Conservation (phyloP, 2,113 vertebrate species). For the Megaceryle torquata region DNA sequence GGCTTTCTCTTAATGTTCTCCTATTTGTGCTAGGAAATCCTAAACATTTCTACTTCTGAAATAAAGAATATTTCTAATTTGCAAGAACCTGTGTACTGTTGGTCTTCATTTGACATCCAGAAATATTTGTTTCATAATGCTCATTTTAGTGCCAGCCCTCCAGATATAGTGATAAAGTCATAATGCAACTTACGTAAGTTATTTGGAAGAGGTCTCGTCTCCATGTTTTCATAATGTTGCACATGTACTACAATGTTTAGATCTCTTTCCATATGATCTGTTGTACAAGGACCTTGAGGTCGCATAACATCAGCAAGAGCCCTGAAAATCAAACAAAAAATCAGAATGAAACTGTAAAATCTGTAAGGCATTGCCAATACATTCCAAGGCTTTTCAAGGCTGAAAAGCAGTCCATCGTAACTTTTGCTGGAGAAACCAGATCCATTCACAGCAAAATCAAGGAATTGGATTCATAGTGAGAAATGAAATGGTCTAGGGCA, state of each 20-base stretch:
- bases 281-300: slow-evolving; percentile 90
- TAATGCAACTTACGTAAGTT: slow-evolving; percentile 88
- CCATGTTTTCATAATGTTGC: slow-evolving; percentile 92
- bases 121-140: background rate
- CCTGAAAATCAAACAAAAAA: slow-evolving; percentile 75
- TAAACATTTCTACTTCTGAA: background rate
- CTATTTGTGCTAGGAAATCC: background rate
- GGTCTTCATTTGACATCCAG: background rate
- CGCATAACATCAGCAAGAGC: slow-evolving; percentile 95
- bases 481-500: background rate
- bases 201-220: slow-evolving; percentile 83
- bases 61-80: background rate
- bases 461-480: background rate
- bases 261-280: slow-evolving; percentile 91
- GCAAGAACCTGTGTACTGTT: background rate
- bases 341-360: background rate
- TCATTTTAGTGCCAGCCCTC: background rate
- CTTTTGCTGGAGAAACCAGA: background rate
- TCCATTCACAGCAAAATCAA: background rate
- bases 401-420: background rate
- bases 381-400: background rate
- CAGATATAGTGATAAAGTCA: background rate
- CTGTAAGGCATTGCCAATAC: background rate
- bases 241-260: slow-evolving; percentile 92
- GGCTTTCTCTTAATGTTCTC: background rate